phyloP scores from a whole-genome alignment of 2,888 invertebrate species.

The Sarcophaga carnaria region DNA sequence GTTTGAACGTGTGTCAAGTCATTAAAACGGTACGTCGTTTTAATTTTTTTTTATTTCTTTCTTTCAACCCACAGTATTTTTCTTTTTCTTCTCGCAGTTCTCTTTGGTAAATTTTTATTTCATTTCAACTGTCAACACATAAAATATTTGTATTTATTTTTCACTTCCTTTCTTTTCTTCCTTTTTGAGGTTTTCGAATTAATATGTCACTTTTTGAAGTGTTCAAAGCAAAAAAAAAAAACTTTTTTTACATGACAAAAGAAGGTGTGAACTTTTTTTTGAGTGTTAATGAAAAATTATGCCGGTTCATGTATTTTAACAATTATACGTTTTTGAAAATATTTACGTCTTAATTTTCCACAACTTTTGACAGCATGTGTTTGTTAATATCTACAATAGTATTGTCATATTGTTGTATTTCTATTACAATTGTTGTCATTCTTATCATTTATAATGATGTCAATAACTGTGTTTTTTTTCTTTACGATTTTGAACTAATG shows the following conservation, averaged over 20 bases:
- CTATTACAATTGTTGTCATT: too few species aligned
- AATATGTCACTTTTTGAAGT: conserved; percentile 54
- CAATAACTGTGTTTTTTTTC: too few species aligned
- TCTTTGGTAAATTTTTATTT: conserved; percentile 3
- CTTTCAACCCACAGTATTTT: background rate
- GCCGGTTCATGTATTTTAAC: conserved; percentile 28
- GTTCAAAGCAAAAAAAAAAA: conserved; percentile 11
- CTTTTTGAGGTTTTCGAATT: conserved; percentile 38
- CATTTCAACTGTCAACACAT: conserved; percentile 49
- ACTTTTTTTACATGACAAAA: conserved; percentile 33
- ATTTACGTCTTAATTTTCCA: background rate
- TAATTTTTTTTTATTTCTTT: conserved; percentile 32
- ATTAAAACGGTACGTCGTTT: conserved; percentile 62
- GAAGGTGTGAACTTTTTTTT: conserved; percentile 54
- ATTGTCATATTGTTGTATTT: too few species aligned
- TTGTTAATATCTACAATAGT: too few species aligned
- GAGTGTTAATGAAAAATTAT: conserved; percentile 64
- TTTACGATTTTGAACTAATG: too few species aligned
- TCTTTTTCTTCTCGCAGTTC: background rate
- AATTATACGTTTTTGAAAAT: conserved; percentile 4
- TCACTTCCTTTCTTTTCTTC: background rate
- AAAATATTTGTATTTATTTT: conserved; percentile 32
- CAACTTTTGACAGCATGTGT: conserved; percentile 36
- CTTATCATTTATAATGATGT: too few species aligned
- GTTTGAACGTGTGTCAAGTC: conserved; percentile 69